phyloP scores from a whole-genome alignment of 1,140 invertebrate species.

The Calycopis cecrops region DNA sequence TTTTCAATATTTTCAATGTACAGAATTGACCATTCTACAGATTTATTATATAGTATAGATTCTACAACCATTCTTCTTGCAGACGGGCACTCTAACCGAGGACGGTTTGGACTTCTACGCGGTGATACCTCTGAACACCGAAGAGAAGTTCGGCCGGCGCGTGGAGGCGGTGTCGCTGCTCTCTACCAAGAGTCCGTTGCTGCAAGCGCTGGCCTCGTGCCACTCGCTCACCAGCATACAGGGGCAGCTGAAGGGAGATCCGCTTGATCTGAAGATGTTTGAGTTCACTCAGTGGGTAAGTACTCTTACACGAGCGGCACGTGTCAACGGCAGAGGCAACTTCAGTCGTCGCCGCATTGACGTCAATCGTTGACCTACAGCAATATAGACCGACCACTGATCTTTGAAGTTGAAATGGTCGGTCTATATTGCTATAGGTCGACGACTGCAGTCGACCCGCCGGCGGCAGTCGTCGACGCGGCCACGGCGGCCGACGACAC shows the following conservation, averaged over 20 bases:
- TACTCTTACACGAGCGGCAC: not conserved
- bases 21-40: too few species aligned
- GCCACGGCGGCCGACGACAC: too few species aligned
- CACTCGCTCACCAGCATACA: constrained; percentile 90
- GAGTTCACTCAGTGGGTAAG: constrained; percentile 87
- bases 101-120: constrained; percentile 96
- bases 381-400: too few species aligned
- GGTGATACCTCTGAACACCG: constrained; percentile 78
- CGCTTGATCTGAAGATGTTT: constrained; percentile 92
- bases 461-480: too few species aligned
- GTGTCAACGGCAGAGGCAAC: too few species aligned
- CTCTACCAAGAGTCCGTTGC: constrained; percentile 68
- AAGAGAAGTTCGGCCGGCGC: constrained; percentile 77
- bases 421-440: too few species aligned
- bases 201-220: constrained; percentile 84
- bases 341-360: too few species aligned
- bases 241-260: constrained; percentile 85
- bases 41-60: too few species aligned
- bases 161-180: constrained; percentile 73
- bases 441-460: too few species aligned
- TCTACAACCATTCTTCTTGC: constrained; percentile 12
- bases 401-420: too few species aligned
- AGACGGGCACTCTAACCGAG: constrained; percentile 95
- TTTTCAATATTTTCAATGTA: too few species aligned
- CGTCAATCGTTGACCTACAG: too few species aligned